phyloP scores from a whole-genome alignment of 2,888 invertebrate species.

The Drosophila tanythrix region DNA sequence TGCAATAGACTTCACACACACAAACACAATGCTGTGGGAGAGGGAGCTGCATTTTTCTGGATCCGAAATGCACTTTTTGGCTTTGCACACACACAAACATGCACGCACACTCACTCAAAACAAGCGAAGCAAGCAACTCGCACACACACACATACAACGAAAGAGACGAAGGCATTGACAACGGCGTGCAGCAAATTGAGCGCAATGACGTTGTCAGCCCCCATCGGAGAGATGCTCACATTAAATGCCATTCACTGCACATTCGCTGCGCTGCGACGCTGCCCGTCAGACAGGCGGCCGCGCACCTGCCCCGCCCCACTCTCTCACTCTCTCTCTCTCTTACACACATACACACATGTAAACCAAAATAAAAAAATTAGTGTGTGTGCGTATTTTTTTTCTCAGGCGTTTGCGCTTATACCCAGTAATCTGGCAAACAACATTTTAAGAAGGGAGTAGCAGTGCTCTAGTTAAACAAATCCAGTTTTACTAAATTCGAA shows the following conservation, averaged over 20 bases:
- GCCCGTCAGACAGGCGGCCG: slow-evolving; percentile 28
- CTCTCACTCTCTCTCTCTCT: slow-evolving; percentile 8
- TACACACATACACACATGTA: slow-evolving; percentile 37
- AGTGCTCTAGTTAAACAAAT: background rate
- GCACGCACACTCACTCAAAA: slow-evolving; percentile 61
- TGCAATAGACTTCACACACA: slow-evolving; percentile 18
- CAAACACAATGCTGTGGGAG: slow-evolving; percentile 11
- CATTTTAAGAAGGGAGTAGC: background rate
- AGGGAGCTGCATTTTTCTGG: slow-evolving; percentile 20
- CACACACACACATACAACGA: slow-evolving; percentile 64
- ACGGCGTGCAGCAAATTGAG: slow-evolving; percentile 71
- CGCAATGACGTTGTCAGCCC: slow-evolving; percentile 40
- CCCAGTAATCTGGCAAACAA: background rate
- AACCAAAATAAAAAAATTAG: slow-evolving; percentile 9
- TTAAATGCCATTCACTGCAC: slow-evolving; percentile 42
- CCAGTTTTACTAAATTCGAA: background rate
- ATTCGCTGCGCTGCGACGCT: slow-evolving; percentile 19
- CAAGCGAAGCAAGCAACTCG: slow-evolving; percentile 24
- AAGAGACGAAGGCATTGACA: slow-evolving; percentile 67
- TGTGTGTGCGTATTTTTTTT: slow-evolving; percentile 35
- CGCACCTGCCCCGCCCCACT: slow-evolving; percentile 57
- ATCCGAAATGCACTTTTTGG: slow-evolving; percentile 45
- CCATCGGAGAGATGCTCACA: slow-evolving; percentile 34
- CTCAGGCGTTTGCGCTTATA: slow-evolving; percentile 11
- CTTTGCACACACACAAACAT: slow-evolving; percentile 5